Percentiles rank a stretch among this genome's conserved stretches.
Conservation (phyloP, 2,888 invertebrate genomes). For the Eupithecia dodoneata region DNA sequence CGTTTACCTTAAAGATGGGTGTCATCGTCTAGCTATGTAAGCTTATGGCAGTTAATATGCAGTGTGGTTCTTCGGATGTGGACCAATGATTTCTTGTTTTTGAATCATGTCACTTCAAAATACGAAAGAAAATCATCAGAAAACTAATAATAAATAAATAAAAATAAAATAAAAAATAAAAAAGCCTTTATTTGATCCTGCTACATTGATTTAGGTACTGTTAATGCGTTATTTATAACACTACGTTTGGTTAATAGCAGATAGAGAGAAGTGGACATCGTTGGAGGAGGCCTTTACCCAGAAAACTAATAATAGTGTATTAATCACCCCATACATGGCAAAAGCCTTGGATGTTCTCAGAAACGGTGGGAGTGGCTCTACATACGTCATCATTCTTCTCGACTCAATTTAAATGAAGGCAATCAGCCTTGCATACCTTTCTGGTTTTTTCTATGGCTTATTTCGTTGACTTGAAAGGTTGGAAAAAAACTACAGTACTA, state of each 20-base stretch:
- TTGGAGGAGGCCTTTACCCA: no score
- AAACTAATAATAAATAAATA: no score
- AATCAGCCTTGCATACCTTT: not conserved
- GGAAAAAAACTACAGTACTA: not conserved
- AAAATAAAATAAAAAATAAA: no score
- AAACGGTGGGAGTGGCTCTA: constrained; percentile 20
- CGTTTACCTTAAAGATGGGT: not conserved
- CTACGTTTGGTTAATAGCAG: no score
- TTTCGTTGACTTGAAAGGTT: not conserved
- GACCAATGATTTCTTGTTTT: not conserved
- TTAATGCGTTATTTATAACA: no score
- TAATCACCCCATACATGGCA: not conserved
- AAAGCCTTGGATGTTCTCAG: not conserved
- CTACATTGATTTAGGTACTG: no score
- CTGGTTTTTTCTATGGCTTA: not conserved
- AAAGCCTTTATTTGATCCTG: no score
- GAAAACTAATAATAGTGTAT: not conserved
- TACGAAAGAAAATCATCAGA: not conserved
- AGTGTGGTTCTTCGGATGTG: not conserved
- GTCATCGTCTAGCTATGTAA: not conserved
- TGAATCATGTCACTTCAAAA: not conserved
- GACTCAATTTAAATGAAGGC: not conserved
- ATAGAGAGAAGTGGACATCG: no score
- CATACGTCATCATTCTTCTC: constrained; percentile 13
- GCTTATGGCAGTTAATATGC: not conserved